Evolutionary conservation across 2,888 invertebrate species (phyloP), one percentile per base, ranked within the genome.

Genomic region (Trileptium ribeirensis): DNA sequence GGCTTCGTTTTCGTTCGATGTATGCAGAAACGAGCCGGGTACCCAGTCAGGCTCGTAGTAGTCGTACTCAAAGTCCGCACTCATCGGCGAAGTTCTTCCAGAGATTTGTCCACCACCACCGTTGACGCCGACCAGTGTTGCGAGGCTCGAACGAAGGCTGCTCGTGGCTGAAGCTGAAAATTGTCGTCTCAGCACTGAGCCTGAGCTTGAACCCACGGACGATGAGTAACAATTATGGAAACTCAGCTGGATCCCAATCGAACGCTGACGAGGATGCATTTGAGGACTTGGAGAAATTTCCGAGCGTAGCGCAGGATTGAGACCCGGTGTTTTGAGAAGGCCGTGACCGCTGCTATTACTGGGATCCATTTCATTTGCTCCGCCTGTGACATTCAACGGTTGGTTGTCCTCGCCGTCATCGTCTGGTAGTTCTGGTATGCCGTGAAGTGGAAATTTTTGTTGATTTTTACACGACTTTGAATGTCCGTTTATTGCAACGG

Each of bases 201-300:
- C 77, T 2, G 2, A n/a, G 3, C 8, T 36, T 39, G 77, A 36
- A 75, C 33, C 24, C n/a, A n/a, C n/a, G n/a, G n/a, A n/a, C n/a
- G n/a, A n/a, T n/a, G n/a, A n/a, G n/a, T n/a, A n/a, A n/a, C n/a
- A n/a, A n/a, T n/a, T n/a, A n/a, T n/a, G n/a, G n/a, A n/a, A n/a
- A 37, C n/a, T 75, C 15, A 75, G 77, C n/a, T 75, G 77, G 36
- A 75, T 75, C n/a, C 77, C 77, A 38, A 75, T 75, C 8, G 77
- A 75, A 8, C 77, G 36, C 8, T 38, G 77, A 38, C 39, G 36
- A 36, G 77, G 77, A 36, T 75, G 77, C 2, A 36, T 2, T 39
- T 24, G 37, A n/a, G 77, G 77, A n/a, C 77, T 75, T n/a, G 77
- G 77, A 3, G 77, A 75, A 39, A 75, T 75, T 37, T 75, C 77